A percentile compares a stretch with the other conserved stretches of the same genome.
These are phyloP conservation scores for Notothenia coriiceps DNA, from an alignment of 2,113 vertebrate species.

Conservation along the genomic window DNA sequence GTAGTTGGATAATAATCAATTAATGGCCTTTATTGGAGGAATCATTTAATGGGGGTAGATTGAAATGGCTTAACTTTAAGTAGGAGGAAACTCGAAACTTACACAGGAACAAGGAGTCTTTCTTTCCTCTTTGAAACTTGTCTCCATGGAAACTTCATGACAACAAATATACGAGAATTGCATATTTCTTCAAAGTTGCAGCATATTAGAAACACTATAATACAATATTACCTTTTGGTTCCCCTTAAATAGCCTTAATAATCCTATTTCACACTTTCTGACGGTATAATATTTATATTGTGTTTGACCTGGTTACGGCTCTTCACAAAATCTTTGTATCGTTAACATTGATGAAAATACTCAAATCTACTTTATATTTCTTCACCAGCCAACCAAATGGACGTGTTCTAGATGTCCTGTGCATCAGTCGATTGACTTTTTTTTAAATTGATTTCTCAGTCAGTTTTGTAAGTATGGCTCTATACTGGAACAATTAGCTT, in stretches of 20 bases:
- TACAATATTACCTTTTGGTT: not conserved
- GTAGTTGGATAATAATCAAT: slow-evolving; percentile 76
- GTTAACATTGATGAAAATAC: no score
- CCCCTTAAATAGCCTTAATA: not conserved
- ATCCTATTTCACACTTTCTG: not conserved
- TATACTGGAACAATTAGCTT: not conserved
- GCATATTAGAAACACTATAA: not conserved
- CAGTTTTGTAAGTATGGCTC: no score
- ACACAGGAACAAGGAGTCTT: not conserved
- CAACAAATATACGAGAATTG: not conserved
- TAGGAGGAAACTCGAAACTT: slow-evolving; percentile 45
- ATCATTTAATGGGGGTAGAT: slow-evolving; percentile 55
- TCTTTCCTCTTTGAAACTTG: not conserved
- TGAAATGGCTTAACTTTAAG: slow-evolving; percentile 54
- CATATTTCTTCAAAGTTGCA: no score
- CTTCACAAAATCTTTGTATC: no score
- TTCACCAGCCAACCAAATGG: no score
- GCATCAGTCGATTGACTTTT: no score
- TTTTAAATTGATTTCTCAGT: no score
- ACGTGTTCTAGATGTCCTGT: no score
- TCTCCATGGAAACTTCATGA: not conserved
- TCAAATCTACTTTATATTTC: no score
- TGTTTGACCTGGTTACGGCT: no score
- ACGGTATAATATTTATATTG: no score
- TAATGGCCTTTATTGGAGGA: slow-evolving; percentile 67